Percentiles rank a stretch among this genome's conserved stretches.
These are phyloP conservation scores for Orientallactaga bullata DNA, from an alignment of 2,113 vertebrate genomes.

Conservation along the genomic window DNA sequence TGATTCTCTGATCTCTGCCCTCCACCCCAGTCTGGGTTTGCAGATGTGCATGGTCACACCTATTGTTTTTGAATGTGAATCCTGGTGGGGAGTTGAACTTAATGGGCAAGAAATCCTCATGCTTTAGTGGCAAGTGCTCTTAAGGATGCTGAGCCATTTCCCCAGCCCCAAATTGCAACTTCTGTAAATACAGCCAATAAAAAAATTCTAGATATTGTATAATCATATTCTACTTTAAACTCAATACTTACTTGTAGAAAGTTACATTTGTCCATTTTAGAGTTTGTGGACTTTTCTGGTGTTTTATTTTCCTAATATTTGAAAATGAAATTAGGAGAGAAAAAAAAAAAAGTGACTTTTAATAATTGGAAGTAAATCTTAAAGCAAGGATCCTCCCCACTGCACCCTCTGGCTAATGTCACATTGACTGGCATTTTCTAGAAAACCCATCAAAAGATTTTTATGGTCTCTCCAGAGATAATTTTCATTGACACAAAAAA, in stretches of 20 bases:
- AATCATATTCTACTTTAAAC: conserved; percentile 48
- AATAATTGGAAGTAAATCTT: conserved; percentile 31
- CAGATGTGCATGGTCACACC: no score
- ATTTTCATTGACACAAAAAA: conserved; percentile 8
- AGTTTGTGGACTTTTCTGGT: conserved; percentile 8
- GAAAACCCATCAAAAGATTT: conserved; percentile 6
- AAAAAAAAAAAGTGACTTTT: background rate
- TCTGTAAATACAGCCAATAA: background rate
- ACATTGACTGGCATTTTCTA: conserved; percentile 50
- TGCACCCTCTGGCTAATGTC: conserved; percentile 25
- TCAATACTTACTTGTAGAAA: conserved; percentile 7
- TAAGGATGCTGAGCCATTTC: no score
- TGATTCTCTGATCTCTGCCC: no score
- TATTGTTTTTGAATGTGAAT: no score
- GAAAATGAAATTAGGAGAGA: background rate
- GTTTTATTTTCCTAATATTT: conserved; percentile 52
- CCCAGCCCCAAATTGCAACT: background rate
- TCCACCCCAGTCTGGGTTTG: no score
- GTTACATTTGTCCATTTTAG: conserved; percentile 43
- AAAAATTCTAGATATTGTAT: background rate
- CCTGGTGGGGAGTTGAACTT: no score
- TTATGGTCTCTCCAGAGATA: background rate
- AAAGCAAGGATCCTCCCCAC: background rate
- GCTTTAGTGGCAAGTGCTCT: no score
- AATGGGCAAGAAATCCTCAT: no score